phyloP scores from a whole-genome alignment of 1,140 invertebrate species.

The Musca vetustissima region DNA sequence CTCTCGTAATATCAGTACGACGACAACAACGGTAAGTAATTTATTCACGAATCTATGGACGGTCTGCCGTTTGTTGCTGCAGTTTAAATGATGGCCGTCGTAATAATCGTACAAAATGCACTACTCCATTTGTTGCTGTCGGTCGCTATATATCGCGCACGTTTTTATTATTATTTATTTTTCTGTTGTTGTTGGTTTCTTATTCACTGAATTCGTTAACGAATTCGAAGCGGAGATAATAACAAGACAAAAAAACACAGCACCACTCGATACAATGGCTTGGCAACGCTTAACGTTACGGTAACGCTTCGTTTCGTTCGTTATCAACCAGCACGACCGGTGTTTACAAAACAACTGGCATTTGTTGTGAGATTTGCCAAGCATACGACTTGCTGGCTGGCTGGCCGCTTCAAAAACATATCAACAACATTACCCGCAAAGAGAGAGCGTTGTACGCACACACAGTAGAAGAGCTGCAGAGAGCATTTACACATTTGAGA shows the following conservation, averaged over 20 bases:
- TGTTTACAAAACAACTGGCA: slow-evolving; percentile 23
- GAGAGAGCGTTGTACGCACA: background rate
- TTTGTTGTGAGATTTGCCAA: slow-evolving; percentile 5
- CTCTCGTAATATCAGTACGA: too few relatives aligned
- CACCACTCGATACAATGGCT: too few relatives aligned
- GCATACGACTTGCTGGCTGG: background rate
- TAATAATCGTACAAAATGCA: background rate
- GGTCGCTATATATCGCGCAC: slow-evolving; percentile 13
- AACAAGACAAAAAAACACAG: too few relatives aligned
- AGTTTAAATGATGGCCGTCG: background rate
- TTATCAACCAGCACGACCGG: slow-evolving; percentile 22
- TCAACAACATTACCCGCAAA: background rate
- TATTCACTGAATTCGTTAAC: too few relatives aligned
- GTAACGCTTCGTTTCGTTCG: background rate
- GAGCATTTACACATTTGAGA: background rate
- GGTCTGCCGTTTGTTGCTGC: background rate
- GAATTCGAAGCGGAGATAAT: too few relatives aligned
- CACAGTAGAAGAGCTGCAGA: background rate
- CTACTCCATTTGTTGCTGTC: background rate
- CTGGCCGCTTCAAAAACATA: background rate
- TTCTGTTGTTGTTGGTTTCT: too few relatives aligned
- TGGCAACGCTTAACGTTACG: background rate
- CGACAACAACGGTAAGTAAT: too few relatives aligned
- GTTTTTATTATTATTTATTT: slow-evolving; percentile 1
- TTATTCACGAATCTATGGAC: background rate